These are phyloP conservation scores for Gallinago solitaria DNA, from an alignment of 2,797 vertebrate genomes.

Conservation along the genomic window DNA sequence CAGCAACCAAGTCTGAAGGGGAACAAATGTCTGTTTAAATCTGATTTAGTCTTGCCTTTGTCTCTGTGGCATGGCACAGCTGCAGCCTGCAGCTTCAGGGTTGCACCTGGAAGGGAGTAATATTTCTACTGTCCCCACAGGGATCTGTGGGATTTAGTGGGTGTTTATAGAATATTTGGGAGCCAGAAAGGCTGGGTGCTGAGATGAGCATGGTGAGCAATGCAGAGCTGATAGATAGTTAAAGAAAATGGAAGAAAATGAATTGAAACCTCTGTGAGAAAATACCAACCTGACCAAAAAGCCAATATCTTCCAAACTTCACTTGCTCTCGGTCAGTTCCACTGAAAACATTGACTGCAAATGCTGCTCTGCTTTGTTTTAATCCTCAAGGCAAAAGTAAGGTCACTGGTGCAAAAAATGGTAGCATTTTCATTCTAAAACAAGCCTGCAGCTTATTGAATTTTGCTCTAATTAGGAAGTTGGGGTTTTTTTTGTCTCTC, in stretches of 20 bases:
- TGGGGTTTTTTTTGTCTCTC: not conserved
- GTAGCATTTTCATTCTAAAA: conserved; percentile 57
- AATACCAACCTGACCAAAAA: not conserved
- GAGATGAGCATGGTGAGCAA: not conserved
- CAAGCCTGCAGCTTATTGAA: conserved; percentile 33
- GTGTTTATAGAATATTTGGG: not conserved
- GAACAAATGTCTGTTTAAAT: not conserved
- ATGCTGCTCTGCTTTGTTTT: conserved; percentile 19
- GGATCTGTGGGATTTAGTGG: not conserved
- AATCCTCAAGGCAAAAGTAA: conserved; percentile 45
- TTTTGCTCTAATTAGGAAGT: conserved; percentile 30
- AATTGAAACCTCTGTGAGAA: not conserved
- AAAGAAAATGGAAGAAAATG: not conserved
- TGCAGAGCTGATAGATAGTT: not conserved
- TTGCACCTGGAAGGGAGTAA: not conserved
- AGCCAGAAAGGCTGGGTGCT: not conserved
- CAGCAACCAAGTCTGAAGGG: not conserved
- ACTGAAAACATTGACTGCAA: not conserved
- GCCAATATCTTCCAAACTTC: not conserved
- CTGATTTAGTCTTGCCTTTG: not conserved
- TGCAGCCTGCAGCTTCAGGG: not conserved
- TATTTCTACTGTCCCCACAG: not conserved
- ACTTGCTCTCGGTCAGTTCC: not conserved
- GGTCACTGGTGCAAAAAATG: conserved; percentile 28
- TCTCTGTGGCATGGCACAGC: not conserved